Percentiles rank a stretch among this genome's conserved stretches.
phyloP scores from a whole-genome alignment of 2,888 invertebrate genomes.

The Nephrocerus scutellatus region DNA sequence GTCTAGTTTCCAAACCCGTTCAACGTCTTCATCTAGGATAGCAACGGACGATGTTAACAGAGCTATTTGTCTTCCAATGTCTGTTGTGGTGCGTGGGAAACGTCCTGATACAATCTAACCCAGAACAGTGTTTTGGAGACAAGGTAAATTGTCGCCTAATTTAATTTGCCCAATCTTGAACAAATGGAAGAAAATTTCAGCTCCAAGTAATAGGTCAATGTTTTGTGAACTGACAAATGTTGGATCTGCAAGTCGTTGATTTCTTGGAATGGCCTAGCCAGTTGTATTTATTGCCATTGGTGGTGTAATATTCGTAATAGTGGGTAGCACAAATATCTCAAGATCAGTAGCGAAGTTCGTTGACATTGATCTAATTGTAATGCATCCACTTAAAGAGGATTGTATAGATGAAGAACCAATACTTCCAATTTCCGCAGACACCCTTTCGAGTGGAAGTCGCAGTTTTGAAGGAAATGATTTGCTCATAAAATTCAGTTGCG shows the following conservation, averaged over 20 bases:
- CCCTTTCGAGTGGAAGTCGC: no score
- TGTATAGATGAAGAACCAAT: conserved; percentile 3
- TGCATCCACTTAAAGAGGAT: no score
- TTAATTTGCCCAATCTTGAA: conserved; percentile 14
- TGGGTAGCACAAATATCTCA: conserved; percentile 9
- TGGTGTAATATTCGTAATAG: conserved; percentile 14
- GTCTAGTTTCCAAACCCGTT: conserved; percentile 8
- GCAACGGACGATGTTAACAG: no score
- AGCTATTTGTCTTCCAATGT: no score
- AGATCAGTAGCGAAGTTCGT: conserved; percentile 4
- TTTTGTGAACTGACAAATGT: conserved; percentile 10
- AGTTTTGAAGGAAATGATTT: no score
- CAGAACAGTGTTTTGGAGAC: conserved; percentile 19
- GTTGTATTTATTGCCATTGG: conserved; percentile 8
- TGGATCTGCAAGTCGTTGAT: conserved; percentile 16
- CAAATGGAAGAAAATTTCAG: conserved; percentile 17
- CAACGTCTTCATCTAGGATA: neutral
- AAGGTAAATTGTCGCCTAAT: conserved; percentile 12
- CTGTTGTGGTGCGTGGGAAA: no score
- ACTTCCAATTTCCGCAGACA: conserved; percentile 15
- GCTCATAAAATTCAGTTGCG: conserved; percentile 9
- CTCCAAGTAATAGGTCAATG: conserved; percentile 16
- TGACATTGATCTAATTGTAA: neutral
- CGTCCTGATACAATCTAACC: conserved; percentile 21
- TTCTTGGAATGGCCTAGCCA: conserved; percentile 17